Evolutionary conservation across 2,888 invertebrate species (phyloP), one percentile per base, ranked within the genome.

Genomic region (Hydriomena furcata): DNA sequence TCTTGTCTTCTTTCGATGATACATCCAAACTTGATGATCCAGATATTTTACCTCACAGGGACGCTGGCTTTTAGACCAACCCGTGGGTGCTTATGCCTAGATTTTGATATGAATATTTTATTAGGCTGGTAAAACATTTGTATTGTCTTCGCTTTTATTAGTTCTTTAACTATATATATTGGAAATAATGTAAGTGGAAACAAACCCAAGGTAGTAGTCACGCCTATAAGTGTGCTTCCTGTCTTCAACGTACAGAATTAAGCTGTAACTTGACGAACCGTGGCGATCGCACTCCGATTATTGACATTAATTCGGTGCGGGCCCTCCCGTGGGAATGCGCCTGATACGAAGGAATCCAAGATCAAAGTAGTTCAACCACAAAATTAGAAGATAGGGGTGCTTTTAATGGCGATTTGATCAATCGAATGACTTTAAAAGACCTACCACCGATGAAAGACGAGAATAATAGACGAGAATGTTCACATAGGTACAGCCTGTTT

Each of bases 281-380:
- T 52, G 53, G 62, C 66, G 68, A 69, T 70, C 65, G 55, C 68
- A 38, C 42, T 63, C 68, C 71, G 71, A 76, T 79, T 87, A 80
- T 88, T 86, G 86, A 85, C 84, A 77, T 76, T 81, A 82, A 82
- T 82, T 77, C 73, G 77, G 70, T 69, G 60, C 71, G 74, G 60
- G 50, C 60, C 51, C 27, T 50, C 35, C 44, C 58, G 69, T 71
- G 73, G 57, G 71, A 73, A 65, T 52, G 37, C 57, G 45, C 17
- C 31, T 23, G 41, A 40, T 40, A 51, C 25, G 50, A 57, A n/a
- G n/a, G n/a, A n/a, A 57, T 65, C 52, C 58, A 63, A 53, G 55
- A 63, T 49, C 43, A 58, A 63, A 38, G 20, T 30, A 48, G 45
- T 47, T 53, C 40, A 42, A 41, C 42, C 32, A 30, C 24, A 4